Evolutionary conservation across 2,888 invertebrate genomes (phyloP), one percentile per base, ranked within the genome.

Genomic region (Orthosia cruda): DNA sequence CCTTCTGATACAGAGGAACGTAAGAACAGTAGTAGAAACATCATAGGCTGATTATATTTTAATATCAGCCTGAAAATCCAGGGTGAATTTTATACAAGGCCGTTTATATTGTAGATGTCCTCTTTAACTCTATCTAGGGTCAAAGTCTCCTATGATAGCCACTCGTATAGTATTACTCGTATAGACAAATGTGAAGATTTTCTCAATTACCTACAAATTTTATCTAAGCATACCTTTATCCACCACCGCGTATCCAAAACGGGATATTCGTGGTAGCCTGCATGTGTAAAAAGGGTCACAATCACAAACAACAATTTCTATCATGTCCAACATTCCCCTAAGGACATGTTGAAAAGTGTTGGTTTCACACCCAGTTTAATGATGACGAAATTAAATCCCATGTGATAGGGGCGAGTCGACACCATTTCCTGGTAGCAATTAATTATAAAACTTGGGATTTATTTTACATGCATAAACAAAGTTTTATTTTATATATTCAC

Each of bases 361-460:
- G 16, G 20, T 52, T 61, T 54, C 32, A 54, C 50, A 67, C 47
- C n/a, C 47, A 55, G 11, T 55, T 47, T 16, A 20, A 20, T 45
- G 12, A 32, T 52, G 45, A 23, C 45, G 12, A 23, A 80, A 80
- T 76, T 62, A 80, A 76, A 32, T 71, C 45, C 50, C 45, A 13
- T 15, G n/a, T 32, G 16, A 57, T 40, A 47, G 16, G 26, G 72
- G 72, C 20, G 20, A 62, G 49, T 26, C 18, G 16, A n/a, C 4
- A 5, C 13, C 13, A 67, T 74, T 59, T 66, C 32, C 32, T 54
- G 32, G 13, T n/a, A 50, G 3, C n/a, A 76, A 32, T 40, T 20
- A 59, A 52, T 54, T 23, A 13, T 26, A 50, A 26, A 23, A 62
- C 11, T 50, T 71, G 0, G 3, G 4, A 50, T 40, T 40, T 40